phyloP scores from a whole-genome alignment of 2,113 vertebrate genomes.

The Speoplatyrhinus poulsoni region DNA sequence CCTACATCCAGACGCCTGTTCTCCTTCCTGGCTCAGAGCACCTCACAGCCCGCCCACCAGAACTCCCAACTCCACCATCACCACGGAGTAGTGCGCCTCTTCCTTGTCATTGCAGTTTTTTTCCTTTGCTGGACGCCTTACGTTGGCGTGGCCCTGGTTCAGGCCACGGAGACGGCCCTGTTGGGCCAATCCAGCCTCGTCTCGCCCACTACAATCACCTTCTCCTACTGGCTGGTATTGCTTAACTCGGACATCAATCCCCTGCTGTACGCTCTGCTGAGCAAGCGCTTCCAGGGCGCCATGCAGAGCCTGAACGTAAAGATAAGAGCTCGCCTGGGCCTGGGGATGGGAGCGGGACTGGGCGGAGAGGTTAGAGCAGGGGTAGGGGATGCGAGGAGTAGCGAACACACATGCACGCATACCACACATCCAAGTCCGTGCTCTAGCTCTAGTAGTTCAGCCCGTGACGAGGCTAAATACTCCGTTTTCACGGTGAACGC shows the following conservation, averaged over 20 bases:
- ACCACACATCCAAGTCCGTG: conserved; percentile 13
- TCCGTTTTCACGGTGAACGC: conserved; percentile 66
- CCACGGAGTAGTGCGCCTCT: conserved; percentile 75
- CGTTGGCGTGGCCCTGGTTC: conserved; percentile 72
- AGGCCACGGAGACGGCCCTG: conserved; percentile 73
- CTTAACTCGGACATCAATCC: conserved; percentile 84
- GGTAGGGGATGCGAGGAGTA: conserved; percentile 35
- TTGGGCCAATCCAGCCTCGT: conserved; percentile 60
- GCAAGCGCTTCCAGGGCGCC: conserved; percentile 78
- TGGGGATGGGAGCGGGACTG: conserved; percentile 41
- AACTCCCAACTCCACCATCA: conserved; percentile 59
- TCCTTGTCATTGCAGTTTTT: conserved; percentile 78
- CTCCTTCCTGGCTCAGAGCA: conserved; percentile 54
- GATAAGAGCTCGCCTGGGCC: conserved; percentile 52
- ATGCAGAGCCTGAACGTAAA: conserved; percentile 69
- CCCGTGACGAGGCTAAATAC: conserved; percentile 20
- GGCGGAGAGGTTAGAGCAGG: conserved; percentile 27
- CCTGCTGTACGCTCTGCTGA: conserved; percentile 80
- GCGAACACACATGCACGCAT: conserved; percentile 36
- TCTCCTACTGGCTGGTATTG: conserved; percentile 79
- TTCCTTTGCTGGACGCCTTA: conserved; percentile 83
- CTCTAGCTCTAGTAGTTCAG: conserved; percentile 29
- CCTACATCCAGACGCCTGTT: conserved; percentile 40
- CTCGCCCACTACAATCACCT: conserved; percentile 70
- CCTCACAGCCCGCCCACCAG: conserved; percentile 39